phyloP scores from a whole-genome alignment of 2,888 invertebrate genomes.

The Lithophane ornitopus region DNA sequence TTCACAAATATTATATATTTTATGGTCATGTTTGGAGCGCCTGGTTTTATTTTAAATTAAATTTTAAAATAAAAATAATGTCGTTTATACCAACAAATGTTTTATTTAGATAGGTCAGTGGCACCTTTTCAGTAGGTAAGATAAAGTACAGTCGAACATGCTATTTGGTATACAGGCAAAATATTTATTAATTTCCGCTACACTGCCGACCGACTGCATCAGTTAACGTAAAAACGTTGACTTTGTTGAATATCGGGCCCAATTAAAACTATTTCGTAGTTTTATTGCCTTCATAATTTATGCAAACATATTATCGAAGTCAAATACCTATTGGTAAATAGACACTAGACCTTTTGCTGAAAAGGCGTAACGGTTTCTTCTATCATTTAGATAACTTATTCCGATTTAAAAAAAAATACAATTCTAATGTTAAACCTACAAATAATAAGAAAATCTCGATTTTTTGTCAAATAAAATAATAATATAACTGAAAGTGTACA shows the following conservation, averaged over 20 bases:
- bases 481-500: background rate
- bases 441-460: too few species aligned
- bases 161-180: too few species aligned
- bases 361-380: background rate
- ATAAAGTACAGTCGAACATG: background rate
- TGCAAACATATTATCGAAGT: background rate
- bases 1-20: slow-evolving; percentile 41
- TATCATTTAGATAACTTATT: background rate
- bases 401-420: too few species aligned
- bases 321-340: background rate
- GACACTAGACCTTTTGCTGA: background rate
- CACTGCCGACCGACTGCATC: background rate
- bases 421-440: too few species aligned
- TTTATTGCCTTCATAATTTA: slow-evolving; percentile 1
- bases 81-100: slow-evolving; percentile 17
- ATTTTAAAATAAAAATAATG: slow-evolving; percentile 7
- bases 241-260: background rate
- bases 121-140: background rate
- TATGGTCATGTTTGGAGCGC: slow-evolving; percentile 10
- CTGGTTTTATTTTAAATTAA: slow-evolving; percentile 26
- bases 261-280: background rate
- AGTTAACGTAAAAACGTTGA: background rate
- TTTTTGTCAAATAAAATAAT: background rate
- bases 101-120: background rate
- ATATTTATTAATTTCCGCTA: too few species aligned